phyloP scores from a whole-genome alignment of 37 sponge, comb jelly and placozoan species.

The Haliclona indistincta region DNA sequence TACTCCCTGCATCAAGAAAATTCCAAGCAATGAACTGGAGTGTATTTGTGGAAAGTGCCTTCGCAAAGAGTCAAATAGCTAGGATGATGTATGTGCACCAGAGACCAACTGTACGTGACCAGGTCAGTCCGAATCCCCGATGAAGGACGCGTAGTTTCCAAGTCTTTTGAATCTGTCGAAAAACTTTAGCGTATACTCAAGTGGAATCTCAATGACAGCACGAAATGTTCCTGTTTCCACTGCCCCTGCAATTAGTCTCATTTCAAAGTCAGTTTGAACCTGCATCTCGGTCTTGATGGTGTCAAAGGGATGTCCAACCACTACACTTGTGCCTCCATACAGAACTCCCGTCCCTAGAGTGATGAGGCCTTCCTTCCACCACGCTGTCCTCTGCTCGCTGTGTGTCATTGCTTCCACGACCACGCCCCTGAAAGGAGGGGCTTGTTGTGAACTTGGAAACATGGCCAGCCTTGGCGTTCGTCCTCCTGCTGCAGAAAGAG shows the following conservation, averaged over 20 bases:
- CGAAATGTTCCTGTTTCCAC: conserved; percentile 44
- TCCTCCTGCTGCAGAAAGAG: too few relatives aligned
- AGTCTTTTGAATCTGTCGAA: conserved; percentile 49
- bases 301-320: conserved; percentile 77
- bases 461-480: too few relatives aligned
- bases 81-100: conserved; percentile 84
- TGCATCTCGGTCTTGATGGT: conserved; percentile 85
- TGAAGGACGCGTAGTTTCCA: conserved; percentile 37
- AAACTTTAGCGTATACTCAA: conserved; percentile 62
- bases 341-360: conserved; percentile 41
- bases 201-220: conserved; percentile 59
- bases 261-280: conserved; percentile 59
- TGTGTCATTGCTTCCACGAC: conserved; percentile 90
- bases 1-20: conserved; percentile 57
- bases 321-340: conserved; percentile 62
- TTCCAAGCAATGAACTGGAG: conserved; percentile 50
- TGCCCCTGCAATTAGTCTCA: conserved; percentile 22
- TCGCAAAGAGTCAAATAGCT: conserved; percentile 42
- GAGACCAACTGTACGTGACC: conserved; percentile 85
- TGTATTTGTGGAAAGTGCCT: too few relatives aligned
- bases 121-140: conserved; percentile 69
- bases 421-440: too few relatives aligned
- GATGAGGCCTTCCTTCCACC: conserved; percentile 94
- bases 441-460: too few relatives aligned
- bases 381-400: conserved; percentile 82